A percentile compares a stretch with the other conserved stretches of the same genome.
phyloP scores from a whole-genome alignment of 2,797 vertebrate genomes.

The Molossus molossus region DNA sequence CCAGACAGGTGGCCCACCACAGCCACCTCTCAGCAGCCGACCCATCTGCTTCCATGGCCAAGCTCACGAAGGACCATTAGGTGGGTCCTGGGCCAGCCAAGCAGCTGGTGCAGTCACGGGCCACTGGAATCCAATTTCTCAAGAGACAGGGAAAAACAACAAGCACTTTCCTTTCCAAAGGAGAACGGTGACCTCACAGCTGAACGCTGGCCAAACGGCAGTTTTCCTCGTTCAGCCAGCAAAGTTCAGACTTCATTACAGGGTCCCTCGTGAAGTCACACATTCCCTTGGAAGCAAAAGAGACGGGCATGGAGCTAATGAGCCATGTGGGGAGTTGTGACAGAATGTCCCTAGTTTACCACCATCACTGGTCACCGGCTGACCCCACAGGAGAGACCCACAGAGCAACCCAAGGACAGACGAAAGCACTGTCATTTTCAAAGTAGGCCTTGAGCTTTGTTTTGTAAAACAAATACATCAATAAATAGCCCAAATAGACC shows the following conservation, averaged over 20 bases:
- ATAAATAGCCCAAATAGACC: not conserved
- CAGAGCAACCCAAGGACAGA: not conserved
- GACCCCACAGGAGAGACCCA: not conserved
- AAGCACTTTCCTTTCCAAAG: not conserved
- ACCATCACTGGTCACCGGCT: not conserved
- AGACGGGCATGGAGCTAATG: not conserved
- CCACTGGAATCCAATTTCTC: slow-evolving; percentile 31
- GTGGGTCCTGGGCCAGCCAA: not conserved
- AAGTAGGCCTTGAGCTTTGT: not conserved
- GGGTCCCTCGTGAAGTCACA: not conserved
- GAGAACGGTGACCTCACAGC: not conserved
- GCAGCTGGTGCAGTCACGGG: not conserved
- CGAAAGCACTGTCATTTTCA: not conserved
- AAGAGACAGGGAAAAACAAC: slow-evolving; percentile 35
- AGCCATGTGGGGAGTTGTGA: not conserved
- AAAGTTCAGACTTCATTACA: not conserved
- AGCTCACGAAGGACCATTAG: not conserved
- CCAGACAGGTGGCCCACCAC: not conserved
- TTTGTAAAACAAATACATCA: slow-evolving; percentile 34
- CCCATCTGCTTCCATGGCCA: not conserved
- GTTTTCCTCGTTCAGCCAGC: not conserved
- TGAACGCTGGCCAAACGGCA: not conserved
- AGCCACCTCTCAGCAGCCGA: not conserved
- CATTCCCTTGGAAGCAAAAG: not conserved
- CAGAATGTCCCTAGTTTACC: not conserved